These are phyloP conservation scores for Choristoneura rosaceana DNA, from an alignment of 2,888 invertebrate species.

Conservation along the genomic window DNA sequence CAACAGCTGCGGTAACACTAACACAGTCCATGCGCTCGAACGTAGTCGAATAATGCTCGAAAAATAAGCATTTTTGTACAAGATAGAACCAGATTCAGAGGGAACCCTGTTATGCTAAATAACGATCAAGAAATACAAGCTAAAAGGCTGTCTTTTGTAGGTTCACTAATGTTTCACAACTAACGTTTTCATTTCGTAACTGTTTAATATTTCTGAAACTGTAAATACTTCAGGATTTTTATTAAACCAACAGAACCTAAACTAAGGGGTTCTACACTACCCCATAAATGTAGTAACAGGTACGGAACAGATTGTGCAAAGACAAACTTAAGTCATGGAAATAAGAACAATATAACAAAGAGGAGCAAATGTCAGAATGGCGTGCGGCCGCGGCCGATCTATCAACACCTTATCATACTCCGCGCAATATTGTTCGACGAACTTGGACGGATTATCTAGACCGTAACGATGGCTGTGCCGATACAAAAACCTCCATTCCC, in stretches of 20 bases:
- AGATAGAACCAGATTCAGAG: too few relatives aligned
- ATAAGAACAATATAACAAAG: constrained; percentile 45
- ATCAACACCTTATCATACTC: constrained; percentile 54
- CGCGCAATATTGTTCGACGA: constrained; percentile 46
- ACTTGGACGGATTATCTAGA: constrained; percentile 49
- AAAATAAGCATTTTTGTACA: not conserved
- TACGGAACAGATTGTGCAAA: not conserved
- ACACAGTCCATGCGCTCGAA: not conserved
- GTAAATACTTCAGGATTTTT: too few relatives aligned
- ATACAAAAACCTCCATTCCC: constrained; percentile 46
- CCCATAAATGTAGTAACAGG: not conserved
- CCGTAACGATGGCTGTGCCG: constrained; percentile 43
- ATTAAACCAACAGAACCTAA: too few relatives aligned
- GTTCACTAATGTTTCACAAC: too few relatives aligned
- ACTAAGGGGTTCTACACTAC: too few relatives aligned
- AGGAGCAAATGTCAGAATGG: constrained; percentile 57
- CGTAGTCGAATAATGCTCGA: not conserved
- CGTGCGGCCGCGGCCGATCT: constrained; percentile 52
- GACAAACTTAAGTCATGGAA: constrained; percentile 17
- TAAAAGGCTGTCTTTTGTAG: not conserved
- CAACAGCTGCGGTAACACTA: not conserved
- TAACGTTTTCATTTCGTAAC: too few relatives aligned
- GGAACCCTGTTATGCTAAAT: too few relatives aligned
- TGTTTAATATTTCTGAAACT: too few relatives aligned
- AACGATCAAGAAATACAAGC: not conserved